phyloP scores from a whole-genome alignment of 2,113 vertebrate species.

The Grammomys surdaster region DNA sequence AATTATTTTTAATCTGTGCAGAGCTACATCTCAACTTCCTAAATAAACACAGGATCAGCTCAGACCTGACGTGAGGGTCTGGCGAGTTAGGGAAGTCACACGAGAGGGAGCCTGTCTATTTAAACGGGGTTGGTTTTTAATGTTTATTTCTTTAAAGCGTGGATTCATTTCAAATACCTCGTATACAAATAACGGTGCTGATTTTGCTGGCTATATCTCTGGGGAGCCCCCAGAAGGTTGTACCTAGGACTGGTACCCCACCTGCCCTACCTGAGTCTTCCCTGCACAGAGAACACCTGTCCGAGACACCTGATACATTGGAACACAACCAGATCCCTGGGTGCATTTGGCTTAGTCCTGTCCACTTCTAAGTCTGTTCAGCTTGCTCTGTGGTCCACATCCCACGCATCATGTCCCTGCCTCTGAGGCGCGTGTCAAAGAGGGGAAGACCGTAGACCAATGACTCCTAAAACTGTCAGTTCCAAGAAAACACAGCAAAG shows the following conservation, averaged over 20 bases:
- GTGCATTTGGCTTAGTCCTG: background rate
- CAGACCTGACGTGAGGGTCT: background rate
- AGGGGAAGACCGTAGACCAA: background rate
- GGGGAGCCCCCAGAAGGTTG: background rate
- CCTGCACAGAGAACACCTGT: background rate
- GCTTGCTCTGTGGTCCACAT: background rate
- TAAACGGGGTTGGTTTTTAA: background rate
- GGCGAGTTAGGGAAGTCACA: background rate
- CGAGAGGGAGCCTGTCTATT: background rate
- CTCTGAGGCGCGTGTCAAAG: background rate
- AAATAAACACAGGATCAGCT: background rate
- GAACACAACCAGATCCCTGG: background rate
- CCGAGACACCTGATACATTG: background rate
- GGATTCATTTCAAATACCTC: conserved; percentile 9
- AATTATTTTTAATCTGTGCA: background rate
- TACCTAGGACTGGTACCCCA: background rate
- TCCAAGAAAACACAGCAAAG: background rate
- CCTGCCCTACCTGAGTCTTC: background rate
- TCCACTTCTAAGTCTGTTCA: background rate
- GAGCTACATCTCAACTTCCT: background rate
- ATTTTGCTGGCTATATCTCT: background rate
- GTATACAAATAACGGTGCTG: background rate
- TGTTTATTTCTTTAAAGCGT: background rate
- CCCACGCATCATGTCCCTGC: background rate
- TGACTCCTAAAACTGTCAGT: background rate